phyloP scores from a whole-genome alignment of 2,888 invertebrate genomes.

The Philaethria dido region DNA sequence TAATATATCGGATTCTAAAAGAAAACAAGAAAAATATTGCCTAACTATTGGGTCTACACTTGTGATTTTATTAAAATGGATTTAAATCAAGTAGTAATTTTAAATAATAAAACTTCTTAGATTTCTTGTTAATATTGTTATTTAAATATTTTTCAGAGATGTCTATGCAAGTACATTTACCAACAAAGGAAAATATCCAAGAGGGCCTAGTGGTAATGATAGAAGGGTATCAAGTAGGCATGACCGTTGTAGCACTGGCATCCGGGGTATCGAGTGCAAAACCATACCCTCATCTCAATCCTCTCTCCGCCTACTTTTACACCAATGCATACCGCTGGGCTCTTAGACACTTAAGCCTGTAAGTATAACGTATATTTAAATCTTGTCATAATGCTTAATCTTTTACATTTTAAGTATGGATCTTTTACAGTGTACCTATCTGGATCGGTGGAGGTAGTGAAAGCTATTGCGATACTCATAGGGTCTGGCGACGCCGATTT shows the following conservation, averaged over 20 bases:
- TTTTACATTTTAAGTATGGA: background rate
- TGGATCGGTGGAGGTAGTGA: conserved; percentile 62
- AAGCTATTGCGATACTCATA: conserved; percentile 59
- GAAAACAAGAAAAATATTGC: no score
- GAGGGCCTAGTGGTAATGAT: conserved; percentile 57
- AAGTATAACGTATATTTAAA: conserved; percentile 46
- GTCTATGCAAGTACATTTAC: conserved; percentile 39
- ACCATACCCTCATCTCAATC: conserved; percentile 56
- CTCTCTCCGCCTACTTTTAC: conserved; percentile 57
- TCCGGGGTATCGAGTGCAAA: conserved; percentile 51
- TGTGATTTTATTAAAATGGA: no score
- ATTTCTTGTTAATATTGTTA: no score
- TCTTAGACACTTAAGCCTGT: conserved; percentile 64
- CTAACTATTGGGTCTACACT: no score
- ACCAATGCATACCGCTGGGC: conserved; percentile 65
- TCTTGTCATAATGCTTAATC: background rate
- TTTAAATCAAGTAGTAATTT: no score
- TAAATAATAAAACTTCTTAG: no score
- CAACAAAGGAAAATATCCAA: conserved; percentile 49
- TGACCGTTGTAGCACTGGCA: conserved; percentile 56
- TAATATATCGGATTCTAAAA: no score
- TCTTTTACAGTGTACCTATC: conserved; percentile 55
- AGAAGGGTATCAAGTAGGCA: conserved; percentile 58
- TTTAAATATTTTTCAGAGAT: conserved; percentile 47
- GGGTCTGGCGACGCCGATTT: conserved; percentile 62